Evolutionary conservation across 2,888 invertebrate genomes (phyloP).

Genomic region (Temnothorax rugatulus): DNA sequence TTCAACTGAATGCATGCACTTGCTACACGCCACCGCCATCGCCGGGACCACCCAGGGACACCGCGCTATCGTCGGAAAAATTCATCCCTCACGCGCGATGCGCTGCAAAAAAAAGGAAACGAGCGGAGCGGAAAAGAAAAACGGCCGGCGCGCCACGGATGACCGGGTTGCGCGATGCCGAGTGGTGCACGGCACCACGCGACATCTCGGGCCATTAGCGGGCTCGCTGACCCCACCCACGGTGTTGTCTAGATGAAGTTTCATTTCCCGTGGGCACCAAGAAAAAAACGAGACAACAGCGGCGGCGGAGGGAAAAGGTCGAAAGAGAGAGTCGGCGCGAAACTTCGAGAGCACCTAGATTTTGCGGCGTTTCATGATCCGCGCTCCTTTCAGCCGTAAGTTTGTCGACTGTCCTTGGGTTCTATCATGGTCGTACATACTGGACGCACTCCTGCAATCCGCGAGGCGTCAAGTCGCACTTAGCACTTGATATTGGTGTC

Average conservation of each 20-base stretch:
- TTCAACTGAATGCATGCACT: conserved; percentile 50
- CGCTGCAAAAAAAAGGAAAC: conserved; percentile 33
- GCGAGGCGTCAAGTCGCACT: neutral
- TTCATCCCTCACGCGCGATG: conserved; percentile 50
- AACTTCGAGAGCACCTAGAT: conserved; percentile 34
- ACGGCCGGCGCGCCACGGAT: conserved; percentile 43
- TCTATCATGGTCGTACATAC: neutral
- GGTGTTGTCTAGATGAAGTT: conserved; percentile 59
- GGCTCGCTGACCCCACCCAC: conserved; percentile 55
- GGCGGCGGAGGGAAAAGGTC: neutral
- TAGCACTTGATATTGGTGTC: too few relatives aligned
- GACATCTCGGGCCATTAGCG: conserved; percentile 62
- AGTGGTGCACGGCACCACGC: conserved; percentile 35
- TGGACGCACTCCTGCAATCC: neutral
- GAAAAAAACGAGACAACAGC: neutral
- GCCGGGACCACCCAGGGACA: neutral
- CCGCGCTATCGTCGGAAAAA: conserved; percentile 43
- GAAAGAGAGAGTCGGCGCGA: conserved; percentile 29
- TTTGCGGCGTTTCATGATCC: neutral
- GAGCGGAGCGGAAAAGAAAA: conserved; percentile 56
- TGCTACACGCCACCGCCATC: conserved; percentile 23
- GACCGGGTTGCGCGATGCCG: conserved; percentile 39
- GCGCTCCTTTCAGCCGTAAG: neutral
- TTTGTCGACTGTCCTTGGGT: neutral
- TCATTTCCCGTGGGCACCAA: conserved; percentile 34